Percentiles rank a stretch among this genome's conserved stretches.
These are phyloP conservation scores for Amblyraja radiata DNA, from an alignment of 2,797 vertebrate genomes.

Conservation along the genomic window DNA sequence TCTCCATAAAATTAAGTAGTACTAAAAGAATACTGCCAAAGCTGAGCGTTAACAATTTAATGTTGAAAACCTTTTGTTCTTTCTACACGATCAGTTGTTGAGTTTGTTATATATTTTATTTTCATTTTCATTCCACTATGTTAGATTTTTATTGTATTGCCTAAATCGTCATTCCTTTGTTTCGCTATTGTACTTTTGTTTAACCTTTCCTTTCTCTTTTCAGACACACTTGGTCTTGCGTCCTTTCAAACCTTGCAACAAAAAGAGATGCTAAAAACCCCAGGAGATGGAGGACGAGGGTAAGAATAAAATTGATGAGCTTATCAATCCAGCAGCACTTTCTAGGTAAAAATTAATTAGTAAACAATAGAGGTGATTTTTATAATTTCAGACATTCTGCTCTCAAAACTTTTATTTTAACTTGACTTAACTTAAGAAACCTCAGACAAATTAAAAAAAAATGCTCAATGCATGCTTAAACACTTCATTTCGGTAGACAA, in stretches of 20 bases:
- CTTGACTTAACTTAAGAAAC: too few relatives aligned
- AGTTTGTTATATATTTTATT: neutral
- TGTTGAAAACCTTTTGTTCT: neutral
- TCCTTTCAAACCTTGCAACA: neutral
- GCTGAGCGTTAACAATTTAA: neutral
- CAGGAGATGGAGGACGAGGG: slow-evolving; percentile 6
- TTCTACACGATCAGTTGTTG: neutral
- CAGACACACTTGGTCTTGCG: neutral
- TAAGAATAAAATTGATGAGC: neutral
- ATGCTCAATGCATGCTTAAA: too few relatives aligned
- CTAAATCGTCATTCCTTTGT: neutral
- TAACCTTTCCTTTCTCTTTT: neutral
- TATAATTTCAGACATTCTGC: neutral
- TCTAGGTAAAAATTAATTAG: neutral
- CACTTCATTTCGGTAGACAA: too few relatives aligned
- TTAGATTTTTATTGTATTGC: too few relatives aligned
- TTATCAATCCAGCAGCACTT: too few relatives aligned
- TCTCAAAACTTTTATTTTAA: neutral
- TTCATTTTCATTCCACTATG: neutral
- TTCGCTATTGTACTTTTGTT: neutral
- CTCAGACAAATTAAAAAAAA: too few relatives aligned
- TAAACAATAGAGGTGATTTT: neutral
- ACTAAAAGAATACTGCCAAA: neutral
- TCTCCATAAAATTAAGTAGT: neutral
- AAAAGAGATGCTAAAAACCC: neutral